Evolutionary conservation across 2,797 vertebrate genomes (phyloP), one percentile per base, ranked within the genome.

Genomic region (Mormyrops boulengeri): DNA sequence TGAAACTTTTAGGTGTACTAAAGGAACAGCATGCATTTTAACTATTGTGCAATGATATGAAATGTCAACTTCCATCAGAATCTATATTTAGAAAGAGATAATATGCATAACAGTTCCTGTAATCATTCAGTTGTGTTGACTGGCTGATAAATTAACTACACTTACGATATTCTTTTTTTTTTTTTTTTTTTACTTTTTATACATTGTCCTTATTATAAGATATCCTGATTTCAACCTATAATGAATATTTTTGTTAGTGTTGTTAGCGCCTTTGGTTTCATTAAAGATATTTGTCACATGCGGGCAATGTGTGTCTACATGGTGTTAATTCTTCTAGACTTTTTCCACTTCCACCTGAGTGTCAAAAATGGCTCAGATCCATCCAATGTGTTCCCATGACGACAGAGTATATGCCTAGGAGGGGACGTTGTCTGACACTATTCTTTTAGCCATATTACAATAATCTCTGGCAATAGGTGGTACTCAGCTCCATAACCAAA

Each of bases 381-480:
- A 90, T 89, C 89, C 90, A 26, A 6, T 89, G 91, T 2, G 93
- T 95, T 95, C 90, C 94, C 94, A 95, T 95, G 94, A 94, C 92
- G 95, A 90, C 90, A 69, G 77, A 84, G 69, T 84, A 85, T n/a
- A 82, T 69, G 82, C 94, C 94, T 90, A 90, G 90, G 89, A 90
- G 89, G 91, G 89, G 73, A 1, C 60, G 3, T 82, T 93, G 87
- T 50, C 86, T 88, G 73, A 90, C 90, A 88, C 92, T 49, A 90
- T 92, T 91, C 89, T 91, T 91, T 87, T 89, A 88, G 93, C 93
- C 91, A 50, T 92, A 57, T n/a, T 47, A 38, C 53, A 62, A 90
- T 38, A 30, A n/a, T 38, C 69, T 89, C 86, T 66, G 38, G 52
- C 85, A 55, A 17, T 88, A 30, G 22, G 57, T 50, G 82, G 53